Conservation (phyloP, 2,797 vertebrate species). For the Leptoclinus maculatus region DNA sequence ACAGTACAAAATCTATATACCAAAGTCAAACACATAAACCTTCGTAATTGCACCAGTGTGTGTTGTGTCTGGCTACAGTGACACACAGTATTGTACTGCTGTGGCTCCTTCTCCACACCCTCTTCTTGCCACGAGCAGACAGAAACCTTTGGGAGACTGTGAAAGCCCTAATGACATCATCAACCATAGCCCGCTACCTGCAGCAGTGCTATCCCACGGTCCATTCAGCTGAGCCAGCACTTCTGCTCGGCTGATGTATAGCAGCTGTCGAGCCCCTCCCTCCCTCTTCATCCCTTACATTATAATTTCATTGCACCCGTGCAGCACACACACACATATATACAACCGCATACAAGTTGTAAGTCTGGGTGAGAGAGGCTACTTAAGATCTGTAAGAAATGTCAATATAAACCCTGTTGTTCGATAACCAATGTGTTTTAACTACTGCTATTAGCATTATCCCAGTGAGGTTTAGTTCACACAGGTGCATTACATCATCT, state of each 20-base stretch:
- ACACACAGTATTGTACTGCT: not conserved
- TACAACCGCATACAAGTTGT: not conserved
- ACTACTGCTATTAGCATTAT: constrained; percentile 13
- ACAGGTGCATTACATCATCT: constrained; percentile 53
- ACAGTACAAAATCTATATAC: not conserved
- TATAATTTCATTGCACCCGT: constrained; percentile 43
- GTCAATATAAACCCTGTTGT: constrained; percentile 25
- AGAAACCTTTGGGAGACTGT: constrained; percentile 36
- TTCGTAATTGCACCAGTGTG: not conserved
- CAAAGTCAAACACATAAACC: not conserved
- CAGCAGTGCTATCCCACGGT: constrained; percentile 52
- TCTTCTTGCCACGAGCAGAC: constrained; percentile 28
- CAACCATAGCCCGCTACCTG: constrained; percentile 59
- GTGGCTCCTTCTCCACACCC: not conserved
- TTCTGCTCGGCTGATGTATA: constrained; percentile 63
- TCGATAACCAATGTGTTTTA: constrained; percentile 9
- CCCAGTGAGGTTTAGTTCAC: constrained; percentile 33
- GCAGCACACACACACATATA: not conserved
- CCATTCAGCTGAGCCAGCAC: constrained; percentile 71
- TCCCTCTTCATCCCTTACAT: constrained; percentile 23
- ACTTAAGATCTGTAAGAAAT: constrained; percentile 14
- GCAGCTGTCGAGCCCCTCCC: constrained; percentile 35
- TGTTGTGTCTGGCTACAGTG: not conserved
- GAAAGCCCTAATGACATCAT: constrained; percentile 68
- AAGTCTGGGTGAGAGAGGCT: not conserved